phyloP scores from a whole-genome alignment of 2,888 invertebrate genomes.

The Hoplodrina ambigua region DNA sequence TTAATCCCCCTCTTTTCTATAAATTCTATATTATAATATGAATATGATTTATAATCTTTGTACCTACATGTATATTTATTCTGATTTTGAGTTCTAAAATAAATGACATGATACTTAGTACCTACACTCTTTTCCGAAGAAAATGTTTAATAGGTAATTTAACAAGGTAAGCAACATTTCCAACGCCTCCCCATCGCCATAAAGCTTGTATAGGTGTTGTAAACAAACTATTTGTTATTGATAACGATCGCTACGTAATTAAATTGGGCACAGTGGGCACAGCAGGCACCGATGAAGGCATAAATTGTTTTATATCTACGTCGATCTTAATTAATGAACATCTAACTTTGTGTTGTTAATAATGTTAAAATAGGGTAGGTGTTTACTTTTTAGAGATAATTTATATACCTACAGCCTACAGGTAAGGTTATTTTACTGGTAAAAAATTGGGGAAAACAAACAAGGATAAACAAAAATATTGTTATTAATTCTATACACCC shows the following conservation, averaged over 20 bases:
- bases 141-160: constrained; percentile 5
- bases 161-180: constrained; percentile 7
- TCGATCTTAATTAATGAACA: constrained; percentile 67
- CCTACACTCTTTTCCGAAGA: neutral
- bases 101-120: too few relatives aligned
- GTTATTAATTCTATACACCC: too few relatives aligned
- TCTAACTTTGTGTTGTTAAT: constrained; percentile 53
- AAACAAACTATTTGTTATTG: constrained; percentile 66
- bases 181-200: constrained; percentile 15
- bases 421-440: too few relatives aligned
- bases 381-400: neutral
- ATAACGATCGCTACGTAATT: constrained; percentile 63
- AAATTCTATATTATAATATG: too few relatives aligned
- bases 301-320: constrained; percentile 66
- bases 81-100: too few relatives aligned
- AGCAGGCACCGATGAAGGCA: constrained; percentile 62
- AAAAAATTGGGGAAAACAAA: too few relatives aligned
- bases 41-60: too few relatives aligned
- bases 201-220: constrained; percentile 43
- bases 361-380: constrained; percentile 44
- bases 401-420: too few relatives aligned
- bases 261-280: constrained; percentile 63
- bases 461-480: too few relatives aligned
- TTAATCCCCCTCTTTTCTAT: too few relatives aligned
- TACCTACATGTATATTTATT: too few relatives aligned